A percentile compares a stretch with the other conserved stretches of the same genome.
Conservation (phyloP, 92 coral and sea anemone species). For the Bergia puertoricense region DNA sequence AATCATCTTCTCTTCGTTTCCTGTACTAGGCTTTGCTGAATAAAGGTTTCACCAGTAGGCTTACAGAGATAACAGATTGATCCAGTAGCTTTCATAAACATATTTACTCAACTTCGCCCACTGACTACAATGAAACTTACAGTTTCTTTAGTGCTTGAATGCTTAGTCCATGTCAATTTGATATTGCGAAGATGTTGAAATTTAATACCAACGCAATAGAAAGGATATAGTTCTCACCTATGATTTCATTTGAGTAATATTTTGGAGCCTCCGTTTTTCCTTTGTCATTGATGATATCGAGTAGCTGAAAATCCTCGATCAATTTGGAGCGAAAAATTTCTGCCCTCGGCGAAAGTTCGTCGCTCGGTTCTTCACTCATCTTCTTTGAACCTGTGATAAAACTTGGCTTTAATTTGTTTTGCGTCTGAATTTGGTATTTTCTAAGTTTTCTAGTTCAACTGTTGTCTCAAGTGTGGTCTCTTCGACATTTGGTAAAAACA, state of each 20-base stretch:
- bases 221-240: conserved; percentile 51
- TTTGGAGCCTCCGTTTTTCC: conserved; percentile 80
- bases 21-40: neutral
- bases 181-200: neutral
- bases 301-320: conserved; percentile 95
- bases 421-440: neutral
- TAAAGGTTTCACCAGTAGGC: too few relatives aligned
- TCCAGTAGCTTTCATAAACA: too few relatives aligned
- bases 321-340: conserved; percentile 97
- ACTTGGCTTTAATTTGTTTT: neutral
- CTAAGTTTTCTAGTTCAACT: neutral
- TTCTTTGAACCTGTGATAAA: neutral
- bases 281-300: conserved; percentile 84
- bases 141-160: neutral
- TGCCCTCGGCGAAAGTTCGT: conserved; percentile 92
- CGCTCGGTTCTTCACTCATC: conserved; percentile 81
- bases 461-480: neutral
- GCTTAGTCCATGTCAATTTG: neutral
- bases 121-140: neutral
- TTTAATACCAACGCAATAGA: neutral
- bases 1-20: neutral
- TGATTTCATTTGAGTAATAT: conserved; percentile 89
- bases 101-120: too few relatives aligned
- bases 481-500: neutral
- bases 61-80: neutral